Base-by-base conservation (phyloP, 2,113 vertebrate genomes). In the Carassius auratus region DNA sequence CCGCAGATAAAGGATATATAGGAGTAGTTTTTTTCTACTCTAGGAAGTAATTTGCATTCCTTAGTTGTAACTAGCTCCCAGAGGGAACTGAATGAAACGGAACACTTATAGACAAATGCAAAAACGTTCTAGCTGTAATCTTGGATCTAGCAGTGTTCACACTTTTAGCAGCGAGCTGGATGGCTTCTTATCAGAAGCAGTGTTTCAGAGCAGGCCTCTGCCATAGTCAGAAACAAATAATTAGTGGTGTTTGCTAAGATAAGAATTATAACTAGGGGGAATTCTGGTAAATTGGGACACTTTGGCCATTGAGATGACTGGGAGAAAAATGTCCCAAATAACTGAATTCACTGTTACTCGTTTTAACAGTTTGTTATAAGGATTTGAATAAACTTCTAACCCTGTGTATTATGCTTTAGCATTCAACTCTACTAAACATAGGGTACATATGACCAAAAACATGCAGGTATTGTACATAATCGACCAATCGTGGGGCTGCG, bases 1-100 rank as follows among this genome's bases (percentile, higher is more conserved):
- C 45, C 8, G 48, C n/a, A n/a, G 17, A 77, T 57, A 55, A 55
- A 55, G 23, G 45, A 52, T 30, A 33, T 19, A 10, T 17, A 12
- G 19, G 19, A 50, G 21, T 14, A 4, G 23, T 74, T 42, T n/a
- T 42, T 0, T 1, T 33, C 15, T 21, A 36, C 48, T 77, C 23
- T 36, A 33, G 50, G 23, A 36, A 77, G 75, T 33, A 15, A 57
- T 77, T 77, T 77, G 14, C 50, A 77, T 77, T 77, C 75, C 50
- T 77, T 33, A 19, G 3, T 77, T n/a, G n/a, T n/a, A n/a, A n/a
- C n/a, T 1, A 2, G 26, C 26, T 77, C 75, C 71, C 75, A 13
- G 1, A 33, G 75, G 48, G 15, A 55, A 57, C 8, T 2, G 23
- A 26, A 55, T 50, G 5, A 55, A 77, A 36, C 50, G 3, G 23